Conservation (phyloP, 1,140 invertebrate genomes). For the Aphis craccivora region DNA sequence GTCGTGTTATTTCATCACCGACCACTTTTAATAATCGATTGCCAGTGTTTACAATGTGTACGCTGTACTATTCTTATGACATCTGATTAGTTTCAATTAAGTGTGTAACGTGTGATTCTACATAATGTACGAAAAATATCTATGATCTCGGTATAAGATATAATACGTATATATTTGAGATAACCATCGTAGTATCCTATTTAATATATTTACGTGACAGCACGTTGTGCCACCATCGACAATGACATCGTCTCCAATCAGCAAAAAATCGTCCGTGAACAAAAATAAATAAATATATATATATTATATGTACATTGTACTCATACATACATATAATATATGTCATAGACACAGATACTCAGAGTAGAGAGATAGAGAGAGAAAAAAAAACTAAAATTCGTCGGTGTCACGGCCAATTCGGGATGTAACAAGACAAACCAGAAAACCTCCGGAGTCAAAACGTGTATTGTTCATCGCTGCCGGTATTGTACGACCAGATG, state of each 20-base stretch:
- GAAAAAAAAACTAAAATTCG: conserved; percentile 29
- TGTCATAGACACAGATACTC: not conserved
- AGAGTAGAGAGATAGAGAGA: not conserved
- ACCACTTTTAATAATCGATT: conserved; percentile 8
- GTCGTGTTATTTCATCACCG: not conserved
- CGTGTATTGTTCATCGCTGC: conserved; percentile 31
- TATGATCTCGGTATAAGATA: not conserved
- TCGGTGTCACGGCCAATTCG: conserved; percentile 46
- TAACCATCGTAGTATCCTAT: not conserved
- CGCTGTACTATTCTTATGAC: not conserved
- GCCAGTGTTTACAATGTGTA: not conserved
- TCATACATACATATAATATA: not conserved
- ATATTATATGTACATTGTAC: too few relatives aligned
- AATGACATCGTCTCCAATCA: not conserved
- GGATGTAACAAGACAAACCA: conserved; percentile 14
- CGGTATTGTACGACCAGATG: conserved; percentile 39
- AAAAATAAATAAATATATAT: conserved; percentile 23
- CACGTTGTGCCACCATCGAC: not conserved
- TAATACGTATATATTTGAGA: not conserved
- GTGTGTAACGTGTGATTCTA: not conserved
- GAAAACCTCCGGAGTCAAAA: conserved; percentile 31
- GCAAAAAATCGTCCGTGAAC: conserved; percentile 6
- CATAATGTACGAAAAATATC: not conserved
- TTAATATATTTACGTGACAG: not conserved
- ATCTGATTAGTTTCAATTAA: not conserved